Conservation (phyloP, 1,140 invertebrate genomes). For the Globodera rostochiensis region DNA sequence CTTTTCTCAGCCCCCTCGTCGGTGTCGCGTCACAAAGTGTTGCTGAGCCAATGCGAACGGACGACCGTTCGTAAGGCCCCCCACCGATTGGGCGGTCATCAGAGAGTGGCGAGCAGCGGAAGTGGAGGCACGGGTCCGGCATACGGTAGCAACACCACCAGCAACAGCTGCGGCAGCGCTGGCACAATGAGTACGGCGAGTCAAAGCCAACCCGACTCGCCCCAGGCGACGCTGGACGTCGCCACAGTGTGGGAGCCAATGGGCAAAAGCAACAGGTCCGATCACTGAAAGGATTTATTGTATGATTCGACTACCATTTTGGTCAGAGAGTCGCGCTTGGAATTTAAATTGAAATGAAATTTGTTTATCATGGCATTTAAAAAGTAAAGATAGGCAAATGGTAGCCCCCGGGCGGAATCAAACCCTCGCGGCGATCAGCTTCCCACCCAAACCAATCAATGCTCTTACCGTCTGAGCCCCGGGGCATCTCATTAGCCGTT, state of each 20-base stretch:
- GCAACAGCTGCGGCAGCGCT: slow-evolving; percentile 14
- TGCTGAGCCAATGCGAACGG: slow-evolving; percentile 5
- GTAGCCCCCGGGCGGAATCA: not conserved
- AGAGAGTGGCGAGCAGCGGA: slow-evolving; percentile 9
- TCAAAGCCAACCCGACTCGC: slow-evolving; percentile 10
- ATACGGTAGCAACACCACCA: not conserved
- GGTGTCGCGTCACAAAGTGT: slow-evolving; percentile 9
- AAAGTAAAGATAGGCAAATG: not conserved
- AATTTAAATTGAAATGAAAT: not conserved
- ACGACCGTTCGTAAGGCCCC: slow-evolving; percentile 17
- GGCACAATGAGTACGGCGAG: not conserved
- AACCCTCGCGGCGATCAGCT: no score
- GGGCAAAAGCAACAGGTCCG: not conserved
- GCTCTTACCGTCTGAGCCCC: no score
- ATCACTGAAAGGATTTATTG: not conserved
- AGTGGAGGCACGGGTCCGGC: slow-evolving; percentile 14
- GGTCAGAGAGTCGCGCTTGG: not conserved
- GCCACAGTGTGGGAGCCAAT: not conserved
- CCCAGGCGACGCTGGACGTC: not conserved
- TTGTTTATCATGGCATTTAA: not conserved
- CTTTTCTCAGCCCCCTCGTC: slow-evolving; percentile 6
- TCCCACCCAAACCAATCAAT: no score
- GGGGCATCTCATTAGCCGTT: no score
- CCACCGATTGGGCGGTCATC: slow-evolving; percentile 15
- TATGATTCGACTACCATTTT: not conserved